Evolutionary conservation across 2,888 invertebrate species (phyloP), one percentile per base, ranked within the genome.

Genomic region (Odontocerum albicorne): DNA sequence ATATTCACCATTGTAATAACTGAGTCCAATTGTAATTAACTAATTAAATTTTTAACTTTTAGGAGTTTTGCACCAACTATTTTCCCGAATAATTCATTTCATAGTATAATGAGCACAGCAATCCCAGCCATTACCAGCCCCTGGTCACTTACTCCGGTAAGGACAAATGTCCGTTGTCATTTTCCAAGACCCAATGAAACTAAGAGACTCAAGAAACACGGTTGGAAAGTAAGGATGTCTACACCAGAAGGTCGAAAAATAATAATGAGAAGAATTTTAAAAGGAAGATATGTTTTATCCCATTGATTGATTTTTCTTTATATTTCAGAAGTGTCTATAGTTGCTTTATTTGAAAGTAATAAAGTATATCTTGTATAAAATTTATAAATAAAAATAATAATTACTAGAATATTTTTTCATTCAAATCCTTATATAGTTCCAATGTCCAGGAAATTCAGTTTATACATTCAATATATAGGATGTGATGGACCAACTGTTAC

Each of bases 151-250:
- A 49, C 39, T 10, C 39, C 27, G 19, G 22, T 55, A 22, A 63
- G 82, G 53, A 78, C 70, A 1, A 72, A 79, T 63, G 78, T 88
- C 0, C 77, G 88, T 39, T 79, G 81, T 64, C 81, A 89, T 65
- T 92, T 91, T 64, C 89, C 90, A 0, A 78, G 86, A 38, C 87
- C 92, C 0, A 85, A 80, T 46, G 91, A 92, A 74, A 79, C 81
- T 0, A 83, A 79, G 64, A 79, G 91, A 63, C 79, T 90, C 1
- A 82, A 82, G 33, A 77, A 80, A 6, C 87, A 88, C 62, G 90
- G 91, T 1, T 91, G 84, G 82, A 71, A 78, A 4, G 70, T 77
- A 0, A 80, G 89, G 57, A 85, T 91, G 77, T 80, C 86, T 0
- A 89, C 90, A 1, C 74, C 75, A 0, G 74, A 67, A 38, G 91